Evolutionary conservation across 2,888 invertebrate species (phyloP).

Genomic region (Drosophila neonasuta): DNA sequence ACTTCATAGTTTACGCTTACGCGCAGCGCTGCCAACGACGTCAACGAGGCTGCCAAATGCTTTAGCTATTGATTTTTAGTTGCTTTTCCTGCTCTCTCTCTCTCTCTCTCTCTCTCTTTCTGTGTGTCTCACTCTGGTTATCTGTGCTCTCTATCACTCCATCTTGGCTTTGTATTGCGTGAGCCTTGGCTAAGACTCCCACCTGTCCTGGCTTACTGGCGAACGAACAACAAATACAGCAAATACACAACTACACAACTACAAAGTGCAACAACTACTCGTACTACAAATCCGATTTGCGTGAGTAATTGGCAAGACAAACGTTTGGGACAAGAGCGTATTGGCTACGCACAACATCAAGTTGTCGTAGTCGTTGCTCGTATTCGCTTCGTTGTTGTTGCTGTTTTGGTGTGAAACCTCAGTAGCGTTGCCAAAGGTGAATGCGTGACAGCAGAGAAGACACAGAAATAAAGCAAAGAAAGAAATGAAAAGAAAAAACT

Average conservation of each 20-base stretch:
- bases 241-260: constrained; percentile 13
- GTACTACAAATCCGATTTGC: constrained; percentile 76
- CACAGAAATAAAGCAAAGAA: constrained; percentile 8
- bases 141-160: constrained; percentile 8
- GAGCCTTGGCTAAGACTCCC: constrained; percentile 22
- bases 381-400: no score
- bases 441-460: constrained; percentile 32
- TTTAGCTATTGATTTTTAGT: constrained; percentile 67
- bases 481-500: constrained; percentile 32
- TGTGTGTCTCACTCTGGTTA: background rate
- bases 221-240: background rate
- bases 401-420: constrained; percentile 59
- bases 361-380: constrained; percentile 11
- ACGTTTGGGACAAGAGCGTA: constrained; percentile 50
- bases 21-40: constrained; percentile 45
- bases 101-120: background rate
- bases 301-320: constrained; percentile 78
- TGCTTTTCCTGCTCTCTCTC: constrained; percentile 8
- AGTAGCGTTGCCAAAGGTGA: constrained; percentile 59
- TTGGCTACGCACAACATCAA: constrained; percentile 40
- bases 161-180: constrained; percentile 22
- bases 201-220: constrained; percentile 38
- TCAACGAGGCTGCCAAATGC: constrained; percentile 69
- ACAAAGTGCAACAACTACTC: constrained; percentile 35
- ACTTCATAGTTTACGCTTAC: constrained; percentile 72